Conservation (phyloP, 2,797 vertebrate species). For the Esox lucius region DNA sequence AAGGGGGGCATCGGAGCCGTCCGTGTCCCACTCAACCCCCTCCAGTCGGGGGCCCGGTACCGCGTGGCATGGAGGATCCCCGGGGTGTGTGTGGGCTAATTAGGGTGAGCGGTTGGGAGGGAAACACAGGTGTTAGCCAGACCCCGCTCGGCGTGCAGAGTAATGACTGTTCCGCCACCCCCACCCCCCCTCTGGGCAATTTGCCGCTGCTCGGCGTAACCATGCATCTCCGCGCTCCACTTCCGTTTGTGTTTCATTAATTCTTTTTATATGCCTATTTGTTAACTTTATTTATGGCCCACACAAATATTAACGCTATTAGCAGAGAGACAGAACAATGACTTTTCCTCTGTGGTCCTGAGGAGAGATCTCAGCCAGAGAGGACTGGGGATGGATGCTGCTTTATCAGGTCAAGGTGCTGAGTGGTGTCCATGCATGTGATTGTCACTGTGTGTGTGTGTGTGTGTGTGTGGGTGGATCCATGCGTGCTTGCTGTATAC, state of each 20-base stretch:
- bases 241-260: constrained; percentile 84
- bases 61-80: constrained; percentile 81
- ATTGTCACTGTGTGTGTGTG: constrained; percentile 8
- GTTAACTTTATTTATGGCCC: constrained; percentile 92
- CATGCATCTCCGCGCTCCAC: constrained; percentile 95
- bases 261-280: constrained; percentile 78
- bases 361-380: constrained; percentile 46
- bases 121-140: constrained; percentile 97
- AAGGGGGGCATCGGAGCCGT: too few species aligned
- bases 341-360: constrained; percentile 76
- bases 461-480: constrained; percentile 16
- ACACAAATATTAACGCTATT: constrained; percentile 94
- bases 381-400: constrained; percentile 62
- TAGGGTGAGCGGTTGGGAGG: constrained; percentile 93
- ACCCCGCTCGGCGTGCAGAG: constrained; percentile 86
- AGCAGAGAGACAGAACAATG: constrained; percentile 69
- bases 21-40: constrained; percentile 18
- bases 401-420: constrained; percentile 80
- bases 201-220: constrained; percentile 91
- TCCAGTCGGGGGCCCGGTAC: constrained; percentile 58
- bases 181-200: constrained; percentile 76
- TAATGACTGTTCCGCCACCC: constrained; percentile 87
- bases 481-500: background rate
- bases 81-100: constrained; percentile 94
- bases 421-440: constrained; percentile 44